Evolutionary conservation across 2,113 vertebrate species (phyloP), one percentile per base, ranked within the genome.

Genomic region (Elaphurus davidianus): DNA sequence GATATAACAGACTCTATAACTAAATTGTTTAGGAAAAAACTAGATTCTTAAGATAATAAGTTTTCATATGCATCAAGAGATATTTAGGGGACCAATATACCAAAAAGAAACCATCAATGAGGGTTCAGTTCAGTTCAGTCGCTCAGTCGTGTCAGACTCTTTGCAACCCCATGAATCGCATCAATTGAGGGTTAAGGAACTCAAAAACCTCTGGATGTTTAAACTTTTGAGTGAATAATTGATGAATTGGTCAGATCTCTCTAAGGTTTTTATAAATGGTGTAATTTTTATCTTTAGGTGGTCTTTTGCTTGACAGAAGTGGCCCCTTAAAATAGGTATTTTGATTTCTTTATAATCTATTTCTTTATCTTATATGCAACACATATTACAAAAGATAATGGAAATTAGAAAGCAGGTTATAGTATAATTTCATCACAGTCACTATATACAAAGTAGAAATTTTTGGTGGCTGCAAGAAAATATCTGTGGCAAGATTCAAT

Each of bases 201-300:
- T 92, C 40, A 78, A 30, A 45, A 47, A 40, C 83, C 40, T 87
- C 81, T 87, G 19, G 27, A 60, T 64, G 13, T 15, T 91, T 93
- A 40, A 40, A 62, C n/a, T 97, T 90, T 81, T 84, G 67, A 78
- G 45, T 91, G 71, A 89, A 93, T 95, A 97, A 78, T 52, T 89
- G 62, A 60, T 91, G 17, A 17, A 71, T 64, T 84, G 91, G 8
- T 60, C 47, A 74, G 5, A 36, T 90, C 19, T 87, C 19, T 14
- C 10, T 54, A 81, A 64, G 15, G 21, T 43, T 74, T 94, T 94
- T 76, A 45, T 89, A 90, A 91, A 25, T 27, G 15, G 27, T 93
- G 17, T 64, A 21, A 54, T 55, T 82, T 97, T 91, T 76, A 64
- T 82, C 55, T 92, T 89, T 36, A 85, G 23, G 40, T 86, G 7